A percentile compares a stretch with the other conserved stretches of the same genome.
Evolutionary conservation across 2,113 vertebrate species (phyloP).

Genomic region (Caranx melampygus): DNA sequence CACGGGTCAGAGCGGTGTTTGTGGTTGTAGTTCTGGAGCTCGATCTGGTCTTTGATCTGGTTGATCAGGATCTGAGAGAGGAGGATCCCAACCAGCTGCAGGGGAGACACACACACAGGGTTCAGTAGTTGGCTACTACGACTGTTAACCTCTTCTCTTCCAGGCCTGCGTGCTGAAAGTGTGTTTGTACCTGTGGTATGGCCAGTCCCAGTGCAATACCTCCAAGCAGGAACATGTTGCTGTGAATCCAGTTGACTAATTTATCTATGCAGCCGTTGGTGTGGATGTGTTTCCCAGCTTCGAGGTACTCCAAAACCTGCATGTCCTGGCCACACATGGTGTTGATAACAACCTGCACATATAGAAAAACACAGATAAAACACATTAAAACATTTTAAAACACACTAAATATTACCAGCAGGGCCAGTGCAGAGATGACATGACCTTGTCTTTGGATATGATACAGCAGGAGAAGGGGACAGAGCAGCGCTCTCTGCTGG

Average conservation of each 20-base stretch:
- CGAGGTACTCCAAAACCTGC: conserved; percentile 82
- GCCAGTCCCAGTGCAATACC: conserved; percentile 91
- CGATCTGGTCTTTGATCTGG: conserved; percentile 94
- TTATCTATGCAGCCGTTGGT: conserved; percentile 95
- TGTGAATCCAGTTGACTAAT: conserved; percentile 93
- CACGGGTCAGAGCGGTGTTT: conserved; percentile 90
- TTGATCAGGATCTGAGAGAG: conserved; percentile 92
- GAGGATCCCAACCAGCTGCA: conserved; percentile 92
- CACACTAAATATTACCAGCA: accelerated
- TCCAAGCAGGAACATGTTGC: conserved; percentile 92
- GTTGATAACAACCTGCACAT: conserved; percentile 89
- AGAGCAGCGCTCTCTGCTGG: conserved; percentile 89
- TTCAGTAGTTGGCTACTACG: neutral
- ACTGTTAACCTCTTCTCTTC: neutral
- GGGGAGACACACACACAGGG: conserved; percentile 19
- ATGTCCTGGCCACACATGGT: conserved; percentile 93
- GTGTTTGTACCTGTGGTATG: conserved; percentile 88
- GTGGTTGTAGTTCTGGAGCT: conserved; percentile 89
- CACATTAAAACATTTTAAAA: neutral
- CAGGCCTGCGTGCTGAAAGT: neutral
- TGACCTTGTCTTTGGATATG: conserved; percentile 79
- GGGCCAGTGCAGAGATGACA: conserved; percentile 57
- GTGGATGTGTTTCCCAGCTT: conserved; percentile 86
- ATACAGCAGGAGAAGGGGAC: conserved; percentile 94
- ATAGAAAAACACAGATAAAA: neutral